Conservation (phyloP, 2,888 invertebrate genomes). For the Meteorus cinctellus region DNA sequence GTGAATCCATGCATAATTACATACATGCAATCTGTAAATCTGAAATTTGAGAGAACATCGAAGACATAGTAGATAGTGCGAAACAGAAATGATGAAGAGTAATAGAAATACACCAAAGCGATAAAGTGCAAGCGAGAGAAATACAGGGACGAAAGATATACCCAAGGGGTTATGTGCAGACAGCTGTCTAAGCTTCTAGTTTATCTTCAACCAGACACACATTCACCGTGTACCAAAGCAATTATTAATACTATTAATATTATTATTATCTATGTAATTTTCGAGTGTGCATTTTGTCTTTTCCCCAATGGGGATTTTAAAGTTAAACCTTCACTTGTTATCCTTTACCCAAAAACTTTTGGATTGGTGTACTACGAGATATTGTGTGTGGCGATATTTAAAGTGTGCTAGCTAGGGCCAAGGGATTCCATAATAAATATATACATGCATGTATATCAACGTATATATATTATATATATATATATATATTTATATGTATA, state of each 20-base stretch:
- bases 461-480: not conserved
- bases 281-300: not conserved
- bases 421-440: conserved; percentile 6
- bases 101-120: not conserved
- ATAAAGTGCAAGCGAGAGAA: conserved; percentile 16
- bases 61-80: conserved; percentile 9
- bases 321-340: conserved; percentile 16
- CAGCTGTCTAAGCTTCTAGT: conserved; percentile 46
- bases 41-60: conserved; percentile 25
- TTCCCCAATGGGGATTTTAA: conserved; percentile 3
- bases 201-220: conserved; percentile 26
- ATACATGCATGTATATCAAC: conserved; percentile 1
- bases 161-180: conserved; percentile 40
- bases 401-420: conserved; percentile 17
- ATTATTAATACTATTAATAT: conserved; percentile 41
- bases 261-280: conserved; percentile 24
- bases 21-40: conserved; percentile 16
- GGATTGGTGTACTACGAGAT: not conserved
- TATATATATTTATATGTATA: conserved; percentile 3
- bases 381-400: conserved; percentile 3
- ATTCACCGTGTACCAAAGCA: conserved; percentile 30
- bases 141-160: conserved; percentile 28
- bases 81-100: conserved; percentile 33
- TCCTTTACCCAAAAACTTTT: conserved; percentile 18
- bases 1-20: conserved; percentile 17